Evolutionary conservation across 1,140 invertebrate genomes (phyloP).

Genomic region (Xylocopa sonorina): DNA sequence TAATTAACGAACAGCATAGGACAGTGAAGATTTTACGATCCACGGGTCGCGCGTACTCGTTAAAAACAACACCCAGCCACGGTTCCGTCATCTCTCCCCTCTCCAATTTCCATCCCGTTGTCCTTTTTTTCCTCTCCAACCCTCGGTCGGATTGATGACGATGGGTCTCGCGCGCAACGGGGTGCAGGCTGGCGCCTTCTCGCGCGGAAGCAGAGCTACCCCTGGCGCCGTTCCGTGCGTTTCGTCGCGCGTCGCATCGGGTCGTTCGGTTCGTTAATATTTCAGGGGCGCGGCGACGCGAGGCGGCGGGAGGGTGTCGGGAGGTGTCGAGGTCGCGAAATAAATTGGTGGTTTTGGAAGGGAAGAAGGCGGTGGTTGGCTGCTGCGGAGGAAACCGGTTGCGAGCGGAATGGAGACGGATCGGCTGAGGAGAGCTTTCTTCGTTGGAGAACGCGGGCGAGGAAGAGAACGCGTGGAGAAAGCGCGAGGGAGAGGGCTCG

Average conservation of each 20-base stretch:
- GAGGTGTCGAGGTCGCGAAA: conserved; percentile 36
- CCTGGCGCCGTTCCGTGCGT: conserved; percentile 37
- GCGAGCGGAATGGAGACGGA: background rate
- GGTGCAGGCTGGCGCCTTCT: conserved; percentile 6
- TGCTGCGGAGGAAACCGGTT: background rate
- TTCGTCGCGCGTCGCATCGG: conserved; percentile 36
- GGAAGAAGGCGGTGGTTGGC: background rate
- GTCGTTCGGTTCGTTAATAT: conserved; percentile 52
- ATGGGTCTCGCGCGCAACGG: background rate
- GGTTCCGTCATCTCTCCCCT: background rate
- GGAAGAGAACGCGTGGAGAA: no score
- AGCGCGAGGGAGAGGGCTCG: background rate
- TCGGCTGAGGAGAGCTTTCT: background rate
- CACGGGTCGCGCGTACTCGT: conserved; percentile 26
- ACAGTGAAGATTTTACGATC: conserved; percentile 56
- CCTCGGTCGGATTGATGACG: background rate
- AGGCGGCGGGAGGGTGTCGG: background rate
- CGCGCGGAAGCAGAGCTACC: conserved; percentile 12
- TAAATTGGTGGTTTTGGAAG: conserved; percentile 45
- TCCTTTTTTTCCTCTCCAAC: background rate
- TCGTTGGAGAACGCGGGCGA: background rate
- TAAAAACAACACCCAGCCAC: conserved; percentile 23
- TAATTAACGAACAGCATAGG: conserved; percentile 57
- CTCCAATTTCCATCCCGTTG: background rate
- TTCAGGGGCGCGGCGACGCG: background rate